Evolutionary conservation across 2,113 vertebrate species (phyloP).

Genomic region (Cryptotis parvus): DNA sequence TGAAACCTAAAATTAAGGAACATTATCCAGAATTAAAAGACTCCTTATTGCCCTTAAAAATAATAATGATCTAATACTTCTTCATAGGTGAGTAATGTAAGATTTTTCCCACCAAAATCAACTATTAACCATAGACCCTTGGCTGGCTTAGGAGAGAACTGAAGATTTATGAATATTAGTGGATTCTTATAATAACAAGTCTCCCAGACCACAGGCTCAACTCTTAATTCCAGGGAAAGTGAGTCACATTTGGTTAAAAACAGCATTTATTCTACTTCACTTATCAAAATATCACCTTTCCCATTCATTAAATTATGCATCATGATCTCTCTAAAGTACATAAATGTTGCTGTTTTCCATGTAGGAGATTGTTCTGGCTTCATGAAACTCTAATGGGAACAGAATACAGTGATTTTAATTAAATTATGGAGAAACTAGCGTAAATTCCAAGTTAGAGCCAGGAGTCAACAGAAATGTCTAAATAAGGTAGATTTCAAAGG

Average conservation of each 20-base stretch:
- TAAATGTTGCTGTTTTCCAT: not conserved
- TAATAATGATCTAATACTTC: conserved; percentile 20
- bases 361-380: not conserved
- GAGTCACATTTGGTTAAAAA: not conserved
- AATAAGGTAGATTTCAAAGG: not conserved
- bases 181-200: not conserved
- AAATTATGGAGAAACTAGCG: not conserved
- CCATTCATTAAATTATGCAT: not conserved
- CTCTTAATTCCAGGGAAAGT: conserved; percentile 27
- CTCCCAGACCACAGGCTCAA: not conserved
- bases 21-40: conserved; percentile 38
- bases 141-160: not conserved
- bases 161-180: not conserved
- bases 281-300: not conserved
- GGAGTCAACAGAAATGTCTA: not conserved
- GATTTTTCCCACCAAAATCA: conserved; percentile 19
- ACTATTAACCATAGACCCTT: conserved; percentile 3
- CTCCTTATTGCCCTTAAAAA: conserved; percentile 21
- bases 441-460: not conserved
- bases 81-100: conserved; percentile 48
- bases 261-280: not conserved
- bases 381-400: not conserved
- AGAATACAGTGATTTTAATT: conserved; percentile 1
- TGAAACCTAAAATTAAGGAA: conserved; percentile 40
- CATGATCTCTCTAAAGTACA: conserved; percentile 1